Conservation (phyloP, 2,113 vertebrate species). For the Centrocercus urophasianus region DNA sequence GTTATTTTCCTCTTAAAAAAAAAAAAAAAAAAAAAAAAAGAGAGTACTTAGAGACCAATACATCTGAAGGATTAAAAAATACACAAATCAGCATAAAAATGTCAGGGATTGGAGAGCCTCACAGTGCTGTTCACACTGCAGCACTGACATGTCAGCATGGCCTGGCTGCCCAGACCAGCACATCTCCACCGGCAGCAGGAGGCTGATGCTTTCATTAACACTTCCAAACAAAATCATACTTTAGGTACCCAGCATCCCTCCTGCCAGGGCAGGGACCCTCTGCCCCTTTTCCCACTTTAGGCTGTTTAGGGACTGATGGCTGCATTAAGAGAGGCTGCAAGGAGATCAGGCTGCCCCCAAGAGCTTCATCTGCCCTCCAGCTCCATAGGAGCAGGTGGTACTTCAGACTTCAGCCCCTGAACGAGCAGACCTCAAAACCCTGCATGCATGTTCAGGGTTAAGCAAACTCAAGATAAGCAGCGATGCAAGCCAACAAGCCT, state of each 20-base stretch:
- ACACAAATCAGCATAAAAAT: constrained; percentile 26
- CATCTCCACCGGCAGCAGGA: neutral
- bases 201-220: neutral
- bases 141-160: rapidly evolving
- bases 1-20: constrained; percentile 1
- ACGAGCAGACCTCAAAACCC: neutral
- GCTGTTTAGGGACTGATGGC: neutral
- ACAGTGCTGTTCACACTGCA: neutral
- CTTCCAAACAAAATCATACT: neutral
- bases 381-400: neutral
- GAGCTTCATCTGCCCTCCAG: neutral
- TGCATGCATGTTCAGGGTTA: neutral
- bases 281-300: too few species aligned
- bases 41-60: constrained; percentile 22
- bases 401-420: neutral
- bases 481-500: neutral
- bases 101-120: constrained; percentile 8
- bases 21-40: neutral
- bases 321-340: neutral
- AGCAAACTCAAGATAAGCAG: neutral
- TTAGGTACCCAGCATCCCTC: neutral
- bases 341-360: neutral
- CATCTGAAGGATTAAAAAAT: constrained; percentile 40
- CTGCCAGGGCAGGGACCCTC: neutral
- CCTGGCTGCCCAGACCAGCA: neutral